Evolutionary conservation across 1,140 invertebrate species (phyloP).

Genomic region (Drosophila watanabei): DNA sequence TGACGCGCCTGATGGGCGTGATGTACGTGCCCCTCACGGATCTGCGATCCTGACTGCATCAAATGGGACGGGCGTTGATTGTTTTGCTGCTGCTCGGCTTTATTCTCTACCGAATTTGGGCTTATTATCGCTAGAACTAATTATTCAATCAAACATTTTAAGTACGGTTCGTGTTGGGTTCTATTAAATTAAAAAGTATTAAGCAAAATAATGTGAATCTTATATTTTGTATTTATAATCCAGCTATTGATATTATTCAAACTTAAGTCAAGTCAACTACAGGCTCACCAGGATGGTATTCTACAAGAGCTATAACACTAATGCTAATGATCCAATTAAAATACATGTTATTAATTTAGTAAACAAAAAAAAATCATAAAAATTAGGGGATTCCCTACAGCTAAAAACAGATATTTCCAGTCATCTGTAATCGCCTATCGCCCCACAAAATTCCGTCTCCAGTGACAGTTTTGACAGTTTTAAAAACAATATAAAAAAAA

Average conservation of each 20-base stretch:
- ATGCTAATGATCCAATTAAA: not conserved
- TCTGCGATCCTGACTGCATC: slow-evolving; percentile 76
- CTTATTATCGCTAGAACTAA: slow-evolving; percentile 36
- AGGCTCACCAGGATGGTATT: too few species aligned
- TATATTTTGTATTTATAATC: not conserved
- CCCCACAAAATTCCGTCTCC: not conserved
- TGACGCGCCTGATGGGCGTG: slow-evolving; percentile 96
- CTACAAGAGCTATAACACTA: too few species aligned
- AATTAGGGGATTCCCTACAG: too few species aligned
- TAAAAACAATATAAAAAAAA: slow-evolving; percentile 12
- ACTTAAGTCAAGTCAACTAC: too few species aligned
- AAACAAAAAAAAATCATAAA: too few species aligned
- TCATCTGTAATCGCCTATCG: not conserved
- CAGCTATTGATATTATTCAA: not conserved
- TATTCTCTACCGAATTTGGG: slow-evolving; percentile 48
- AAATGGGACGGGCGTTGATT: slow-evolving; percentile 24
- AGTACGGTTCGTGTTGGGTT: slow-evolving; percentile 15
- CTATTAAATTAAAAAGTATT: slow-evolving; percentile 25
- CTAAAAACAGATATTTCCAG: too few species aligned
- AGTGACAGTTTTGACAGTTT: slow-evolving; percentile 16
- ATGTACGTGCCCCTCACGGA: slow-evolving; percentile 99
- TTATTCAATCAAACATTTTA: slow-evolving; percentile 10
- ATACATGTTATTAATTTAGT: not conserved
- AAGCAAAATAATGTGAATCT: not conserved
- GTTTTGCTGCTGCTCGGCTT: slow-evolving; percentile 43